Conservation (phyloP, 2,113 vertebrate species). For the Apteryx owenii region DNA sequence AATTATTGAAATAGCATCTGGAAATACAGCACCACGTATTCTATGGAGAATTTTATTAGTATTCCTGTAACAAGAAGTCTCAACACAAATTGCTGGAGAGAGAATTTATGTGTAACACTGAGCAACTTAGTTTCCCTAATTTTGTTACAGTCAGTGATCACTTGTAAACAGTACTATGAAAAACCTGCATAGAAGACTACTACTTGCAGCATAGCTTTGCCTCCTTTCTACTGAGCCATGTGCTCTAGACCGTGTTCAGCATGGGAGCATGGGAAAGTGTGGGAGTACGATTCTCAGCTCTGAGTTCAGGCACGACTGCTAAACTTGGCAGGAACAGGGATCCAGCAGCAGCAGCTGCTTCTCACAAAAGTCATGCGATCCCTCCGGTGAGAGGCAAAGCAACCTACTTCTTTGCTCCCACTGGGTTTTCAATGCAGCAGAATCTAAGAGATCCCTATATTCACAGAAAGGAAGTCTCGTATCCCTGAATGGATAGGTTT, state of each 20-base stretch:
- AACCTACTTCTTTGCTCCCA: neutral
- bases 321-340: neutral
- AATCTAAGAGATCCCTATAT: neutral
- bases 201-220: neutral
- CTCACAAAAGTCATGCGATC: neutral
- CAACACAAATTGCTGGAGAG: neutral
- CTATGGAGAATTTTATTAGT: rapidly evolving
- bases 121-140: neutral
- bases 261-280: neutral
- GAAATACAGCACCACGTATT: neutral
- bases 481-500: neutral
- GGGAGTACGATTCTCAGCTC: neutral
- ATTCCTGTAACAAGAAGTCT: neutral
- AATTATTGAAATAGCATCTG: neutral
- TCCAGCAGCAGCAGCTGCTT: constrained; percentile 31
- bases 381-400: neutral
- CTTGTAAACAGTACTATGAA: constrained; percentile 10
- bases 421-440: neutral
- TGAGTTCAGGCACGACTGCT: neutral
- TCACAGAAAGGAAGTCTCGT: rapidly evolving
- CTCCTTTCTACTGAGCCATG: rapidly evolving
- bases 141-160: neutral
- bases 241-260: neutral
- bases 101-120: neutral
- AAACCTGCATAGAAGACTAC: neutral